phyloP scores from a whole-genome alignment of 2,888 invertebrate genomes.

The Argyresthia goedartella region DNA sequence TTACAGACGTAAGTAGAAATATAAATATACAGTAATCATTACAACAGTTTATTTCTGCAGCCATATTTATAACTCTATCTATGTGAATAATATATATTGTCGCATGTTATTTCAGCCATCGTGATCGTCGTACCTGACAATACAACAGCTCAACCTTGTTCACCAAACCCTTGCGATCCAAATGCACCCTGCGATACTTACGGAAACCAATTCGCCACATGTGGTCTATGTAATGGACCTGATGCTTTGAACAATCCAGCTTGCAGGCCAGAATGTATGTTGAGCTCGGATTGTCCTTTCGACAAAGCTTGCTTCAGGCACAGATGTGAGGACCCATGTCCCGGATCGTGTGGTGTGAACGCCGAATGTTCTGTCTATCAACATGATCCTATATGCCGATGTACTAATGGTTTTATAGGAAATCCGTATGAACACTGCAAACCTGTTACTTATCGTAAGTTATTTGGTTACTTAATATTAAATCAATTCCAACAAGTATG shows the following conservation, averaged over 20 bases:
- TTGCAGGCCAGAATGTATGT: constrained; percentile 87
- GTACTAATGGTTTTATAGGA: constrained; percentile 76
- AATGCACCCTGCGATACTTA: constrained; percentile 77
- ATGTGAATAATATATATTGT: not conserved
- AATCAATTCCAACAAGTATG: not conserved
- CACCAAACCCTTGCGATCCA: constrained; percentile 83
- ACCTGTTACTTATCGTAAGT: constrained; percentile 67
- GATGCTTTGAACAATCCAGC: constrained; percentile 77
- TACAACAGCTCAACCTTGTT: constrained; percentile 76
- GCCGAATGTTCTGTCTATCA: constrained; percentile 78
- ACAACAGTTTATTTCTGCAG: too few species aligned
- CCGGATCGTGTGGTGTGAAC: constrained; percentile 83
- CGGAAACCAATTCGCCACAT: constrained; percentile 82
- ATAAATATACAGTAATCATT: not conserved
- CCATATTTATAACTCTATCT: not conserved
- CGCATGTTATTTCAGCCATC: constrained; percentile 44
- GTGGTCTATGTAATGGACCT: constrained; percentile 81
- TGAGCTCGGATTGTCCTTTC: constrained; percentile 84
- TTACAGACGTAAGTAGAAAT: constrained; percentile 52
- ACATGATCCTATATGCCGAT: constrained; percentile 81
- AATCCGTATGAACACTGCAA: constrained; percentile 85
- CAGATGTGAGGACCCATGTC: constrained; percentile 83
- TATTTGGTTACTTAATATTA: not conserved
- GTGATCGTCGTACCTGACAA: constrained; percentile 67
- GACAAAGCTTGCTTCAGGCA: constrained; percentile 81